Evolutionary conservation across 2,113 vertebrate genomes (phyloP).

Genomic region (Malurus cyaneus): DNA sequence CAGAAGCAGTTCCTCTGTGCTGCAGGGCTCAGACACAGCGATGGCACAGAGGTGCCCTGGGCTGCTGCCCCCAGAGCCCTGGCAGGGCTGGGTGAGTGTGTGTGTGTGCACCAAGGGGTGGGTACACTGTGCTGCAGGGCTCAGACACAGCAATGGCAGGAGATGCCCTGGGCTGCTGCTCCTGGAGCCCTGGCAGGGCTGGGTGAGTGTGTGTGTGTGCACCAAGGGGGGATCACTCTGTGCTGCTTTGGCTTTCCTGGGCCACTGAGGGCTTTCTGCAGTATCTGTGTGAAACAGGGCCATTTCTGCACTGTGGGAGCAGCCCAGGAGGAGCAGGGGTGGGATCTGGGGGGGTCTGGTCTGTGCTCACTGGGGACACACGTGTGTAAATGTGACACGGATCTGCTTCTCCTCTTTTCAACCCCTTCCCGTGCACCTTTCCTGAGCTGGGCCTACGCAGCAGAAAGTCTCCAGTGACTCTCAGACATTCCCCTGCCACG

Average conservation of each 20-base stretch:
- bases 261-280: not conserved
- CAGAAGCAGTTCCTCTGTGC: not conserved
- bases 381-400: accelerated
- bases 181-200: not conserved
- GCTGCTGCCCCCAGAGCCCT: not conserved
- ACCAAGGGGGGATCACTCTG: not conserved
- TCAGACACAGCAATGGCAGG: accelerated
- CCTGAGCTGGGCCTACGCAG: not conserved
- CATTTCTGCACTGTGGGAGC: not conserved
- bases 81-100: not conserved
- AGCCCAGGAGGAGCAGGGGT: not conserved
- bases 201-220: not conserved
- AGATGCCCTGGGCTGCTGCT: not conserved
- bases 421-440: not conserved
- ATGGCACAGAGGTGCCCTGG: not conserved
- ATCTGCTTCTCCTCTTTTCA: not conserved
- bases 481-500: no score
- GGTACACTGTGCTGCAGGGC: not conserved
- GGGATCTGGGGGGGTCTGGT: not conserved
- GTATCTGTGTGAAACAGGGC: not conserved
- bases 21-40: not conserved
- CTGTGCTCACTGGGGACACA: not conserved
- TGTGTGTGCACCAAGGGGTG: not conserved
- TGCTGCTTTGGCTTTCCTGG: not conserved
- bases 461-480: not conserved